Percentiles rank a stretch among this genome's conserved stretches.
phyloP scores from a whole-genome alignment of 2,113 vertebrate species.

The Nycticebus coucang region DNA sequence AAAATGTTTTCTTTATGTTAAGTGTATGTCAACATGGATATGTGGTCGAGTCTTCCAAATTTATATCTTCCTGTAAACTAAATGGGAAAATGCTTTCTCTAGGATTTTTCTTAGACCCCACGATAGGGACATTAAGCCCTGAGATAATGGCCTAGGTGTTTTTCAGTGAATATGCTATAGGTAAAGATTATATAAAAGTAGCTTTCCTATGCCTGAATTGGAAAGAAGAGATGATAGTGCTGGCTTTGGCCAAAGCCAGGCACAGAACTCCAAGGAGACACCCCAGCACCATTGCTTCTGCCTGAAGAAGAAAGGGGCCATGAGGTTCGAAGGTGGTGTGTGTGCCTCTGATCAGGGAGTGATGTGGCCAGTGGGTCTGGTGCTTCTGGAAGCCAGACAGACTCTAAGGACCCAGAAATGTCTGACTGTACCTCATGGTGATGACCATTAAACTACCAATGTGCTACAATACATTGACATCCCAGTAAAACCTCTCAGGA shows the following conservation, averaged over 20 bases:
- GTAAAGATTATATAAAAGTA: background rate
- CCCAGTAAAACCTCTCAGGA: background rate
- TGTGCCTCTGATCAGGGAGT: background rate
- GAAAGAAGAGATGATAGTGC: background rate
- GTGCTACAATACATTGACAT: background rate
- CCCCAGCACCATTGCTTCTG: background rate
- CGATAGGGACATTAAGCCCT: background rate
- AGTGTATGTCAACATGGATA: background rate
- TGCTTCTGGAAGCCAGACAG: background rate
- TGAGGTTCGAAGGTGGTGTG: background rate
- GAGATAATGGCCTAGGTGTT: background rate
- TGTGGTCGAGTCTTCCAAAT: background rate
- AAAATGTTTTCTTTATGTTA: background rate
- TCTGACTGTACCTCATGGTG: background rate
- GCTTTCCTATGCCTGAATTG: background rate
- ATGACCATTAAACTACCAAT: background rate
- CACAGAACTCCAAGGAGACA: background rate
- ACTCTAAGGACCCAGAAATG: background rate
- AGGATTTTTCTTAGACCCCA: background rate
- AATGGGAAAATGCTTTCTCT: background rate
- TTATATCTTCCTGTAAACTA: background rate
- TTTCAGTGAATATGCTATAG: background rate
- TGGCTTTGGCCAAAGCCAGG: background rate
- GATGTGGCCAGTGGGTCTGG: accelerated
- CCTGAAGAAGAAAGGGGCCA: background rate